These are phyloP conservation scores for Danio kyathit DNA, from an alignment of 2,797 vertebrate genomes.

Conservation along the genomic window DNA sequence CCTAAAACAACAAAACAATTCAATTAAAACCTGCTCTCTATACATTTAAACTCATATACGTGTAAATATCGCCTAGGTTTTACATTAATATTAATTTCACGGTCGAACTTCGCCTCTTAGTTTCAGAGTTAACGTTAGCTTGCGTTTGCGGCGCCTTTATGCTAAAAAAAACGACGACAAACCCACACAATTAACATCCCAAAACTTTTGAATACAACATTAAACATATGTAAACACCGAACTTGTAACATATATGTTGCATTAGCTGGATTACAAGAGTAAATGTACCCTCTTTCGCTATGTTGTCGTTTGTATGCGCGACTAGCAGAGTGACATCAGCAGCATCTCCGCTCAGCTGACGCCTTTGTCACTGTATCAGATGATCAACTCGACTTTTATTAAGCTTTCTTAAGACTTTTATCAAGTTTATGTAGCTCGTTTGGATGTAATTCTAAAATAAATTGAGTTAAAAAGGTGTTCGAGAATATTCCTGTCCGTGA, in stretches of 20 bases:
- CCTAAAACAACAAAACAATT: constrained; percentile 27
- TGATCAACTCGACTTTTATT: constrained; percentile 17
- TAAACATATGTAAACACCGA: not conserved
- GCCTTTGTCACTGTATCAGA: constrained; percentile 19
- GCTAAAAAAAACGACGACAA: constrained; percentile 11
- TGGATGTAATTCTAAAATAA: not conserved
- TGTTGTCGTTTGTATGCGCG: not conserved
- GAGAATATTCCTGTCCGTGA: not conserved
- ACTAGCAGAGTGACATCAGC: constrained; percentile 9
- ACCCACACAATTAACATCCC: not conserved
- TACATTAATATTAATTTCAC: not conserved
- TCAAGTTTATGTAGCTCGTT: not conserved
- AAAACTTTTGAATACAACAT: not conserved
- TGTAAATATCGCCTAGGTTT: not conserved
- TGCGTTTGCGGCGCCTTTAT: not conserved
- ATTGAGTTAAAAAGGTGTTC: too few species aligned
- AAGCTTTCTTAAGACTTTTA: not conserved
- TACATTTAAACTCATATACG: too few species aligned
- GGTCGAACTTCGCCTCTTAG: not conserved
- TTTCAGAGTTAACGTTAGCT: constrained; percentile 16
- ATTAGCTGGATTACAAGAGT: not conserved
- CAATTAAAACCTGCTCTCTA: not conserved
- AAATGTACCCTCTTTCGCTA: not conserved
- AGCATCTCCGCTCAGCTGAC: constrained; percentile 35
- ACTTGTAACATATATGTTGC: not conserved